Evolutionary conservation across 1,140 invertebrate species (phyloP).

Genomic region (Protaetia brevitarsis): DNA sequence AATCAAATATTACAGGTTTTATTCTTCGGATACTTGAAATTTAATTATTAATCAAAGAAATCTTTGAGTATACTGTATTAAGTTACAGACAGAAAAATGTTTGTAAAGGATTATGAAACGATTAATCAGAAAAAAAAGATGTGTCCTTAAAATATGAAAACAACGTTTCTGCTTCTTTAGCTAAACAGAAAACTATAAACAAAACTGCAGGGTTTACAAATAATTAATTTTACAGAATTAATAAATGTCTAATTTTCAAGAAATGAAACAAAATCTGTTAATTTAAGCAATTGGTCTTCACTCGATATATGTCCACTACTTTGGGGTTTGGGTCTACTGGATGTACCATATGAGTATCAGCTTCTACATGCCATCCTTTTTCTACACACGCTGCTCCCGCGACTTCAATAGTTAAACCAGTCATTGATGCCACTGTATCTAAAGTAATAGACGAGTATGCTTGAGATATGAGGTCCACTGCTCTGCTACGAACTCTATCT

Average conservation of each 20-base stretch:
- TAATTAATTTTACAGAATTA: neutral
- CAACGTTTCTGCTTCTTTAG: too few species aligned
- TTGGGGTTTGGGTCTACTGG: conserved; percentile 56
- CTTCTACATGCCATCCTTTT: conserved; percentile 65
- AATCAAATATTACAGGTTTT: too few species aligned
- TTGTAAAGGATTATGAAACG: too few species aligned
- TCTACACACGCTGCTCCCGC: conserved; percentile 59
- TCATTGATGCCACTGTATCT: conserved; percentile 68
- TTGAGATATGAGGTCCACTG: conserved; percentile 68
- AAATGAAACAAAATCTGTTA: conserved; percentile 88
- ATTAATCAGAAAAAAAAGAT: too few species aligned
- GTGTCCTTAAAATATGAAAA: too few species aligned
- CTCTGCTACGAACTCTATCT: conserved; percentile 73
- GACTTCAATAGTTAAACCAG: conserved; percentile 65
- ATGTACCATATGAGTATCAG: conserved; percentile 60
- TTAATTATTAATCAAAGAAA: too few species aligned
- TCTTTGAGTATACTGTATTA: too few species aligned
- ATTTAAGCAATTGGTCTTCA: conserved; percentile 81
- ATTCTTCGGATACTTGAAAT: too few species aligned
- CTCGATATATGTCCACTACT: conserved; percentile 61
- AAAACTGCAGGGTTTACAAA: neutral
- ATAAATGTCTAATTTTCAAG: conserved; percentile 69
- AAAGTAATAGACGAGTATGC: conserved; percentile 79
- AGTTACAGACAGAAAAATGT: too few species aligned
- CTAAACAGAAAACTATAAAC: neutral